Percentiles rank a stretch among this genome's conserved stretches.
Conservation (phyloP, 1,140 invertebrate genomes). For the Listronotus oregonensis region DNA sequence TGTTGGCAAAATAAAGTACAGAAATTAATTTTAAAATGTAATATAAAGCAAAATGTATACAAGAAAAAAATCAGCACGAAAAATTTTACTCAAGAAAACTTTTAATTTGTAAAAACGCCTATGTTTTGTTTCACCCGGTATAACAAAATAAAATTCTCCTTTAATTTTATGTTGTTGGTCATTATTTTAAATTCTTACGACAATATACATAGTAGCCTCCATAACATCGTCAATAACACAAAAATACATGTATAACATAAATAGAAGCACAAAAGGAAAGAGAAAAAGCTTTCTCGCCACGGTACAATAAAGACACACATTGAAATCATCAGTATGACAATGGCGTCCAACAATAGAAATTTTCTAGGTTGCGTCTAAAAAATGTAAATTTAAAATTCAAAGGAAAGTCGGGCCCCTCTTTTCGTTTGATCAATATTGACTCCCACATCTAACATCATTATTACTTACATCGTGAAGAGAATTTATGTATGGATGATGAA, state of each 20-base stretch:
- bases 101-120: no score
- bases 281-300: background rate
- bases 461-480: conserved; percentile 18
- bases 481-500: conserved; percentile 24
- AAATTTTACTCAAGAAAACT: no score
- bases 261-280: conserved; percentile 2
- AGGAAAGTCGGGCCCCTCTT: conserved; percentile 3
- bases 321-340: conserved; percentile 13
- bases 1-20: no score
- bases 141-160: no score
- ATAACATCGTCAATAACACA: no score
- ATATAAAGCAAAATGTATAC: no score
- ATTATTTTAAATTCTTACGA: no score
- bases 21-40: no score
- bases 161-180: no score
- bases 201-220: no score
- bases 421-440: conserved; percentile 20
- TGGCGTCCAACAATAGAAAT: conserved; percentile 13
- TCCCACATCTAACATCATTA: conserved; percentile 22
- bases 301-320: background rate
- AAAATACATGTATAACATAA: background rate
- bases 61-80: no score
- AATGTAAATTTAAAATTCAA: conserved; percentile 19
- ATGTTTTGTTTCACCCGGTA: no score
- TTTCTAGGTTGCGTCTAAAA: conserved; percentile 10